These are phyloP conservation scores for Pachycephala philippinensis DNA, from an alignment of 2,113 vertebrate genomes.

Conservation along the genomic window DNA sequence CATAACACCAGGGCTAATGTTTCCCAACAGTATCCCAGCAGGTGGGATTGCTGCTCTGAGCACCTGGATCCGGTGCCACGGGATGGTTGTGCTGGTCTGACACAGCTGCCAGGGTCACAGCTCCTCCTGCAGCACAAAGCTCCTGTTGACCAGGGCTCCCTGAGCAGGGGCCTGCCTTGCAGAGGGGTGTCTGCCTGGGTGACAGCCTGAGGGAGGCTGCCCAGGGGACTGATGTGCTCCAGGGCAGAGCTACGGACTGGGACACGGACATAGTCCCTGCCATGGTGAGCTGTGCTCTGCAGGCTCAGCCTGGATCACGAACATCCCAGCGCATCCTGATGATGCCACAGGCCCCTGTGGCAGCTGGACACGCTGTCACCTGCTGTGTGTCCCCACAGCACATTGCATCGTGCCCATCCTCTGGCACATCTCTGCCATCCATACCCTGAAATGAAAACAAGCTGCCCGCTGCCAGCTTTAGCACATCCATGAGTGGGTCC, in stretches of 20 bases:
- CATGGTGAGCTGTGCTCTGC: rapidly evolving
- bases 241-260: background rate
- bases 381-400: background rate
- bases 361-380: background rate
- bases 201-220: background rate
- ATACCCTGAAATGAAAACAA: background rate
- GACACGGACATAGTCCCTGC: rapidly evolving
- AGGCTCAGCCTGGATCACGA: background rate
- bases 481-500: background rate
- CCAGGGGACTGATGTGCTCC: rapidly evolving
- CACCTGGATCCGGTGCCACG: background rate
- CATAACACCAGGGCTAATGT: background rate
- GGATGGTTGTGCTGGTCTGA: background rate
- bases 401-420: background rate
- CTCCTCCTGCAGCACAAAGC: background rate
- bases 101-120: rapidly evolving
- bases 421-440: background rate
- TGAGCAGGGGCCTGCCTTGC: background rate
- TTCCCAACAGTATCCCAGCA: background rate
- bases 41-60: background rate
- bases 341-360: rapidly evolving
- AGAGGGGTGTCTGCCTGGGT: rapidly evolving
- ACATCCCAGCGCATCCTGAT: background rate
- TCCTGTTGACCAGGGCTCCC: background rate
- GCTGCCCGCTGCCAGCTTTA: background rate